Conservation (phyloP, 2,113 vertebrate genomes). For the Psophia crepitans region DNA sequence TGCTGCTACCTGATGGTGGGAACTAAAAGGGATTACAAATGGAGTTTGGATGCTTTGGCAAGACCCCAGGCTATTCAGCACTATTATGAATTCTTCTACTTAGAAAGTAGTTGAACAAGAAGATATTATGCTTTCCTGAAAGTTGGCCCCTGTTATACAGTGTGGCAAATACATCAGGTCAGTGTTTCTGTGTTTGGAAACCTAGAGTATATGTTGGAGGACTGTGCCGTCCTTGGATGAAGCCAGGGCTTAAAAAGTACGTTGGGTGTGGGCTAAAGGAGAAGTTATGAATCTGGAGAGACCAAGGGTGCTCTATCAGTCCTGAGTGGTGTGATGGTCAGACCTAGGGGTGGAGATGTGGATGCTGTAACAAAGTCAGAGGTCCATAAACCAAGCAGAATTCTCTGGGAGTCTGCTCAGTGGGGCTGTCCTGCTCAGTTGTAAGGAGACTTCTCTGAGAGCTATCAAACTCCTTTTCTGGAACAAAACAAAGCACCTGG, state of each 20-base stretch:
- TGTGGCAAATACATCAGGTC: no score
- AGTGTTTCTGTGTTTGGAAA: not conserved
- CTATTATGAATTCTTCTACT: not conserved
- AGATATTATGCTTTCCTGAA: not conserved
- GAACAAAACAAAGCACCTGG: not conserved
- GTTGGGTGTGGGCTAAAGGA: not conserved
- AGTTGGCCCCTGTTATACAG: not conserved
- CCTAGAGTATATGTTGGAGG: not conserved
- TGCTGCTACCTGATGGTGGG: not conserved
- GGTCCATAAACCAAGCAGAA: not conserved
- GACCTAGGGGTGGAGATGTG: fast-evolving
- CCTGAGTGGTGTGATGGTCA: not conserved
- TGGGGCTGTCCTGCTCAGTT: not conserved
- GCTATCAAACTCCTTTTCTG: not conserved
- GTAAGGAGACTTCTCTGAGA: not conserved
- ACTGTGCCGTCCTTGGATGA: not conserved
- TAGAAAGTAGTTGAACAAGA: not conserved
- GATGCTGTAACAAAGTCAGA: not conserved
- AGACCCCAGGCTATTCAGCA: not conserved
- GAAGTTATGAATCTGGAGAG: not conserved
- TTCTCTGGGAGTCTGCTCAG: not conserved
- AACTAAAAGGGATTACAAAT: not conserved
- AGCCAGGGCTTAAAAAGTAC: not conserved
- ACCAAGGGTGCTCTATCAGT: not conserved
- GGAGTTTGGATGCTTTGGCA: not conserved